Evolutionary conservation across 2,113 vertebrate species (phyloP).

Genomic region (Sceloporus tristichus): DNA sequence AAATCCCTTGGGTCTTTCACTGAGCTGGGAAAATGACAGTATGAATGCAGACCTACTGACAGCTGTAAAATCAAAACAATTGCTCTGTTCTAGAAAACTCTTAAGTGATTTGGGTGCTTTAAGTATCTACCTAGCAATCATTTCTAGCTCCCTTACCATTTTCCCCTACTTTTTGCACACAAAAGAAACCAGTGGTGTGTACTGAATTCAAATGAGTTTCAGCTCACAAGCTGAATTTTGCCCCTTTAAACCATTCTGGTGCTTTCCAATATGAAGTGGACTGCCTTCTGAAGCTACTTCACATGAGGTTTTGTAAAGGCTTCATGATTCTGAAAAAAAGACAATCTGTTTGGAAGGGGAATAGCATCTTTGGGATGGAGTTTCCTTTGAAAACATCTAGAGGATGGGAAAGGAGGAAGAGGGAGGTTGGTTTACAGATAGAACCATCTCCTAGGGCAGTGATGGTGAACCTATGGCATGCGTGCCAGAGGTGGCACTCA

Average conservation of each 20-base stretch:
- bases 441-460: too few species aligned
- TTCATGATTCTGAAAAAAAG: neutral
- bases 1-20: neutral
- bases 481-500: too few species aligned
- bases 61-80: neutral
- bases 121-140: neutral
- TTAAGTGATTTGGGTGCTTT: neutral
- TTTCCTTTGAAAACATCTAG: too few species aligned
- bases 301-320: neutral
- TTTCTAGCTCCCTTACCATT: neutral
- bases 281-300: too few species aligned
- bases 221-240: too few species aligned
- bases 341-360: neutral
- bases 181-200: neutral
- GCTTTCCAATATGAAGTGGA: too few species aligned
- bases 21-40: neutral
- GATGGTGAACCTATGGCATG: too few species aligned
- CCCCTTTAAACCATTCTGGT: too few species aligned
- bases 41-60: neutral
- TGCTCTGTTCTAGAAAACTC: constrained; percentile 5
- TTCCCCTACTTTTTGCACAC: neutral
- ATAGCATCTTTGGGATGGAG: neutral
- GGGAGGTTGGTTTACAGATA: too few species aligned
- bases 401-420: too few species aligned
- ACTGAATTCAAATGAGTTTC: too few species aligned